Percentiles rank a stretch among this genome's conserved stretches.
These are phyloP conservation scores for Ciconia maguari DNA, from an alignment of 2,113 vertebrate genomes.

Conservation along the genomic window DNA sequence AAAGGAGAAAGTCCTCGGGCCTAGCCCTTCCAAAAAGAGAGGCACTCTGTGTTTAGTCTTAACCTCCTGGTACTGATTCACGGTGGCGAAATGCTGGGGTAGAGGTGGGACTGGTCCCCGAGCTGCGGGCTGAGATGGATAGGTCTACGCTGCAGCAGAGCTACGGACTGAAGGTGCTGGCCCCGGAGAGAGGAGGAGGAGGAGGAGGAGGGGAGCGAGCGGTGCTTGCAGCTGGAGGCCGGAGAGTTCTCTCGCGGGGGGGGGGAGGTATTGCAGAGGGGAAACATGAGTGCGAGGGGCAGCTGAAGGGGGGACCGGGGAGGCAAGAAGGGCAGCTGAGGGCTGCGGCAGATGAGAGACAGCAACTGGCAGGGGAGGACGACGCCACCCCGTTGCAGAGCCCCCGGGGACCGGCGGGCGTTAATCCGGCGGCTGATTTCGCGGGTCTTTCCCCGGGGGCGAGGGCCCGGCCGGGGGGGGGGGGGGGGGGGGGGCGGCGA, in stretches of 20 bases:
- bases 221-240: background rate
- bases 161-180: fast-evolving
- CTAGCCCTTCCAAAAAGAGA: background rate
- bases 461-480: too few species aligned
- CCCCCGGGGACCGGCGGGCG: background rate
- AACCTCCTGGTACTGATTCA: fast-evolving
- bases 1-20: background rate
- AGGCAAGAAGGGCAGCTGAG: background rate
- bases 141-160: fast-evolving
- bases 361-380: background rate
- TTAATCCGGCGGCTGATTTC: background rate
- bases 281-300: background rate
- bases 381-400: background rate
- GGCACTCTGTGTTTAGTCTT: fast-evolving
- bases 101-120: fast-evolving
- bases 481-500: background rate
- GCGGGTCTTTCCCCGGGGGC: background rate
- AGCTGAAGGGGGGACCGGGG: background rate
- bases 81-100: background rate
- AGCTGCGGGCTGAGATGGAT: background rate
- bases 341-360: background rate
- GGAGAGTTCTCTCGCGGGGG: background rate
- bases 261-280: background rate
- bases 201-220: background rate
- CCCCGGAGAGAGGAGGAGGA: background rate